Conservation (phyloP, 2,113 vertebrate genomes). For the Agelaius tricolor region DNA sequence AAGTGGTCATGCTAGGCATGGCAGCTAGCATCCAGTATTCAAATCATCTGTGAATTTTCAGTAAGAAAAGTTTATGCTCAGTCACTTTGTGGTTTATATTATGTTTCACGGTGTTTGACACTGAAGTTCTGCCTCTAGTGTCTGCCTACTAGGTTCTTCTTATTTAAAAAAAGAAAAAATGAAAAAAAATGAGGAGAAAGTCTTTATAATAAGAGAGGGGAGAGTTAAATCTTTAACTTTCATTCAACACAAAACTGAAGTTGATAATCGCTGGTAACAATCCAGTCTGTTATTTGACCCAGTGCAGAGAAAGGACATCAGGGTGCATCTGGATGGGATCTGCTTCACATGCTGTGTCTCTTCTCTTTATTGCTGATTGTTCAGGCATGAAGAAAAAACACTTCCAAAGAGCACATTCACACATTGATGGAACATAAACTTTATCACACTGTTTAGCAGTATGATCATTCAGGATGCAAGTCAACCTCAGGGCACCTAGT, state of each 20-base stretch:
- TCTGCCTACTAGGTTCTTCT: neutral
- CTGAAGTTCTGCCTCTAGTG: neutral
- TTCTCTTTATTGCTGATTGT: conserved; percentile 1
- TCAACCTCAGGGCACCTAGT: conserved; percentile 8
- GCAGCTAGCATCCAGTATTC: neutral
- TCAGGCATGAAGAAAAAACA: conserved; percentile 31
- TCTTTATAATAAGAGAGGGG: neutral
- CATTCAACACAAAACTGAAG: neutral
- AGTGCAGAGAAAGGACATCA: neutral
- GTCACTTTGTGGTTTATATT: neutral
- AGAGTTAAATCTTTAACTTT: neutral
- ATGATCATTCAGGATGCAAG: neutral
- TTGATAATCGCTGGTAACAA: neutral
- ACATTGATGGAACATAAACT: conserved; percentile 45
- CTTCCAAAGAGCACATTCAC: conserved; percentile 35
- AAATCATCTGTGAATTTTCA: neutral
- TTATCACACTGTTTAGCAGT: neutral
- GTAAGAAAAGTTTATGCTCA: neutral
- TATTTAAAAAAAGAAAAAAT: neutral
- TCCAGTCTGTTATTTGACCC: neutral
- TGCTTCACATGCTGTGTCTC: neutral
- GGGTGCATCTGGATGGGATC: neutral
- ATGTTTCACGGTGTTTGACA: neutral
- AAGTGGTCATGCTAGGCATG: neutral
- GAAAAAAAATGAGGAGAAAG: accelerated